Conservation (phyloP, 2,113 vertebrate genomes). For the Astatotilapia flaviijosephi region DNA sequence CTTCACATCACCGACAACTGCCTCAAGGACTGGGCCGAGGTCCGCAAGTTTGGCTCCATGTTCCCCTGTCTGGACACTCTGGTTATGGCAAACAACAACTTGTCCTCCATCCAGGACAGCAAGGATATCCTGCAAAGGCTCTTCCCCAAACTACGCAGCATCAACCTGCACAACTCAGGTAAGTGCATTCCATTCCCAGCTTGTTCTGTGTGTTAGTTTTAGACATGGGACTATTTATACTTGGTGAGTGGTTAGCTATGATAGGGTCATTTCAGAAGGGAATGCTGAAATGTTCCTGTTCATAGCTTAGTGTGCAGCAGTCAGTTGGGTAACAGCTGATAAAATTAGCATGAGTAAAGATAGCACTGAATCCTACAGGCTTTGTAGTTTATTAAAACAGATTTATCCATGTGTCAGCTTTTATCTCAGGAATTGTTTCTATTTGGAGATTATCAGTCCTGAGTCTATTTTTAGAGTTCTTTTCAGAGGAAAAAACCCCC, state of each 20-base stretch:
- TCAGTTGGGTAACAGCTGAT: background rate
- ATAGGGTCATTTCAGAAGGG: background rate
- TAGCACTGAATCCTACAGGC: background rate
- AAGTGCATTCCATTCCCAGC: conserved; percentile 8
- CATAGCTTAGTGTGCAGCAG: background rate
- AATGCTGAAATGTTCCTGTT: background rate
- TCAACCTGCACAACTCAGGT: conserved; percentile 98
- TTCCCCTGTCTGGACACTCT: conserved; percentile 91
- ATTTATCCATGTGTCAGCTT: background rate
- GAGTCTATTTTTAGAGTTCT: conserved; percentile 16
- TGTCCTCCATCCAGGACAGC: conserved; percentile 82
- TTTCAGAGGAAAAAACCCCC: background rate
- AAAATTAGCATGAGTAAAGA: background rate
- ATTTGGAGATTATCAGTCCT: background rate
- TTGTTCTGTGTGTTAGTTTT: background rate
- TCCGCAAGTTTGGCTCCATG: conserved; percentile 90
- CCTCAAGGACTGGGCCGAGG: conserved; percentile 92
- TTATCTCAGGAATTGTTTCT: background rate
- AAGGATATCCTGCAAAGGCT: conserved; percentile 82
- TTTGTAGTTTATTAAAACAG: background rate
- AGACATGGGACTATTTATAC: background rate
- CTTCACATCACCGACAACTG: conserved; percentile 98
- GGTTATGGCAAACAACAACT: conserved; percentile 91
- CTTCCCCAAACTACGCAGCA: conserved; percentile 88
- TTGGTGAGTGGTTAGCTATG: background rate